phyloP scores from a whole-genome alignment of 2,113 vertebrate genomes.

The Oreochromis niloticus region DNA sequence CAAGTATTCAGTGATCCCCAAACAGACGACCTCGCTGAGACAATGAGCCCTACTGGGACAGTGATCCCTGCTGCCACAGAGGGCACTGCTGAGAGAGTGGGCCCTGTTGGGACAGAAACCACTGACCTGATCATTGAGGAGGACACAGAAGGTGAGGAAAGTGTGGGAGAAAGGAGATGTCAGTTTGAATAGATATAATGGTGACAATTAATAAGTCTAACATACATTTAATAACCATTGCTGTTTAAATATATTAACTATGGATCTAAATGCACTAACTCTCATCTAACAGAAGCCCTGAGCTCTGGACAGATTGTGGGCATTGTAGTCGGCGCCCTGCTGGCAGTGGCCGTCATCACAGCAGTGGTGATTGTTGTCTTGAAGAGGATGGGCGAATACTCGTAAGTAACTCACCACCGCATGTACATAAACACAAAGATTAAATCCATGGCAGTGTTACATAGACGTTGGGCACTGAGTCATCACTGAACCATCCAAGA shows the following conservation, averaged over 20 bases:
- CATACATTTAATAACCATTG: not conserved
- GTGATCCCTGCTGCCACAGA: not conserved
- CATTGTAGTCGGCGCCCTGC: constrained; percentile 66
- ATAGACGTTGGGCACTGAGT: not conserved
- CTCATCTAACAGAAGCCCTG: constrained; percentile 37
- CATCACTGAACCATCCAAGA: not conserved
- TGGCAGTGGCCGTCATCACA: constrained; percentile 58
- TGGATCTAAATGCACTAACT: not conserved
- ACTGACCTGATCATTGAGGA: not conserved
- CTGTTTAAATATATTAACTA: not conserved
- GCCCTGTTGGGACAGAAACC: not conserved
- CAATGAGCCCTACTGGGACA: not conserved
- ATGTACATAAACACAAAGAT: not conserved
- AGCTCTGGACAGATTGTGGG: constrained; percentile 66
- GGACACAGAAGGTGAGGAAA: not conserved
- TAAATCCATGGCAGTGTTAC: not conserved
- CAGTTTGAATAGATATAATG: not conserved
- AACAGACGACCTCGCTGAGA: not conserved
- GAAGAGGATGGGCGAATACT: constrained; percentile 77
- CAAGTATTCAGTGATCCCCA: not conserved
- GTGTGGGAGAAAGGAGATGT: not conserved
- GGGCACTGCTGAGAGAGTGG: not conserved
- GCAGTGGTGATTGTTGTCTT: constrained; percentile 58
- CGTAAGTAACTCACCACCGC: constrained; percentile 57
- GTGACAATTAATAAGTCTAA: not conserved